A percentile compares a stretch with the other conserved stretches of the same genome.
These are phyloP conservation scores for Brotula barbata DNA, from an alignment of 2,797 vertebrate species.

Conservation along the genomic window DNA sequence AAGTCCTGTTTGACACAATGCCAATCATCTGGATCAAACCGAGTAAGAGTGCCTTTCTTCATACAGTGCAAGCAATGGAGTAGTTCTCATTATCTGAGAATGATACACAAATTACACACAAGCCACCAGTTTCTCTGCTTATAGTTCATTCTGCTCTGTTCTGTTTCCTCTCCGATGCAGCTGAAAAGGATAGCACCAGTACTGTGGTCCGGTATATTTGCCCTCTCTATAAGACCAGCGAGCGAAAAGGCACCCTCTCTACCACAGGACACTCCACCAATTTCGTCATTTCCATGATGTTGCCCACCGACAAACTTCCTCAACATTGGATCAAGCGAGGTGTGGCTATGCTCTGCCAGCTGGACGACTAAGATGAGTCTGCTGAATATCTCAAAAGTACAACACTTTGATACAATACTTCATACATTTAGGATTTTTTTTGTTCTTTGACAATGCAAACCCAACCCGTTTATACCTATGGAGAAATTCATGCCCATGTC, in stretches of 20 bases:
- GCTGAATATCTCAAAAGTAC: no score
- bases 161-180: no score
- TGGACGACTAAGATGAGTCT: slow-evolving; percentile 93
- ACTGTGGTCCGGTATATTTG: slow-evolving; percentile 81
- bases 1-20: slow-evolving; percentile 90
- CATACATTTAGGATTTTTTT: no score
- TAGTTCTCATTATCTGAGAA: not conserved
- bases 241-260: slow-evolving; percentile 91
- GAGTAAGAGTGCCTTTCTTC: slow-evolving; percentile 76
- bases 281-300: slow-evolving; percentile 88
- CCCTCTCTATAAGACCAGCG: slow-evolving; percentile 95
- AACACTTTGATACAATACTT: no score
- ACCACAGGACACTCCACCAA: slow-evolving; percentile 97
- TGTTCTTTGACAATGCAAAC: no score
- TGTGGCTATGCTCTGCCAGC: slow-evolving; percentile 92
- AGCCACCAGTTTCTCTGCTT: no score
- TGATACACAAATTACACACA: not conserved
- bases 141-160: no score
- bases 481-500: no score
- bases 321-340: slow-evolving; percentile 96
- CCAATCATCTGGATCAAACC: slow-evolving; percentile 98
- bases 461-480: no score
- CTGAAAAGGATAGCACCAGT: slow-evolving; percentile 49
- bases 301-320: slow-evolving; percentile 77
- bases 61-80: not conserved